phyloP scores from a whole-genome alignment of 1,140 invertebrate species.

The Ostrea denselamellosa region DNA sequence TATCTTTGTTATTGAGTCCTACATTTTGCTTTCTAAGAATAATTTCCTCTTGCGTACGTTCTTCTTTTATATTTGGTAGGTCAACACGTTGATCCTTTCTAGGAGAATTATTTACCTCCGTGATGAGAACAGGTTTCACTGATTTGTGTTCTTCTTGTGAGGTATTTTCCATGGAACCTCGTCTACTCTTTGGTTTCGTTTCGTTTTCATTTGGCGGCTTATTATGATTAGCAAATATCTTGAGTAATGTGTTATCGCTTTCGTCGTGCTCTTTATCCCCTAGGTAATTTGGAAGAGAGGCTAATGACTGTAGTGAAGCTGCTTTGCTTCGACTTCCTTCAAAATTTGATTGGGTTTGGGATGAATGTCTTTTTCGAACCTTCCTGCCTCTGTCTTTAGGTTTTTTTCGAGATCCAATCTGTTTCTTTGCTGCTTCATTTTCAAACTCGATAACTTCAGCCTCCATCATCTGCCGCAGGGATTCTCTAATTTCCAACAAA shows the following conservation, averaged over 20 bases:
- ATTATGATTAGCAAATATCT: background rate
- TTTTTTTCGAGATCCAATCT: constrained; percentile 40
- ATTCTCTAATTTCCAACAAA: constrained; percentile 69
- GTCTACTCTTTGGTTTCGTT: background rate
- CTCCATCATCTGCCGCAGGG: constrained; percentile 70
- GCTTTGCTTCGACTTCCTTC: constrained; percentile 29
- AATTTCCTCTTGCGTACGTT: constrained; percentile 64
- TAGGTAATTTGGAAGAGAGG: background rate
- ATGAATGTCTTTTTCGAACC: background rate
- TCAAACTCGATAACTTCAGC: constrained; percentile 62
- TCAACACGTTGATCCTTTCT: constrained; percentile 50
- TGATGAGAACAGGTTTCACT: constrained; percentile 59
- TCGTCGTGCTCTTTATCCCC: background rate
- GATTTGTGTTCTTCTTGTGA: background rate
- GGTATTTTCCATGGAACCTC: background rate
- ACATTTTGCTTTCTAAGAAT: constrained; percentile 41
- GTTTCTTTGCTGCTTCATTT: constrained; percentile 31
- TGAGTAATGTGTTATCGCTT: background rate
- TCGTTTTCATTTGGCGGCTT: background rate
- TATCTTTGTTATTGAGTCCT: background rate
- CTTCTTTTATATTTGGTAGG: constrained; percentile 61
- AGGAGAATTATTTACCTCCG: constrained; percentile 45
- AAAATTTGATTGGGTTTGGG: constrained; percentile 13
- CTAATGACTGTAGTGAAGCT: constrained; percentile 1
- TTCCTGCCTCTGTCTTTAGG: constrained; percentile 31